Evolutionary conservation across 2,113 vertebrate species (phyloP).

Genomic region (Pelecanoides urinatrix): DNA sequence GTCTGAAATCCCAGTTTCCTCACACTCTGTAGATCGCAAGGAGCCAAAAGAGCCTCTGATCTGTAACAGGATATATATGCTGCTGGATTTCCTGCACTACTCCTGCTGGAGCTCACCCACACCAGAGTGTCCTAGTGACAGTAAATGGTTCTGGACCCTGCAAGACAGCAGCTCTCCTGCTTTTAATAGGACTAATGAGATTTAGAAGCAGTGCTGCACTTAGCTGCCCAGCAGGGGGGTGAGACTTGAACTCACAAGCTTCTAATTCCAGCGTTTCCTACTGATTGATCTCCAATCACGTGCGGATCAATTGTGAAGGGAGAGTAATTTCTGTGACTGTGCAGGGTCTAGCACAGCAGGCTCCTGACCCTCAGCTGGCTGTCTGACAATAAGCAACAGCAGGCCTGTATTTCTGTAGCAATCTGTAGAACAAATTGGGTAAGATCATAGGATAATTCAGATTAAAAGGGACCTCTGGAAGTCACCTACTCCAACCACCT

Average conservation of each 20-base stretch:
- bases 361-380: background rate
- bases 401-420: background rate
- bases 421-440: background rate
- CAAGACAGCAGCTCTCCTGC: background rate
- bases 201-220: background rate
- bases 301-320: background rate
- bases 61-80: background rate
- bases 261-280: background rate
- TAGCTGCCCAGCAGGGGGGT: background rate
- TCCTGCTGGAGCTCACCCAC: background rate
- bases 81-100: background rate
- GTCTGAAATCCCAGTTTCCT: background rate
- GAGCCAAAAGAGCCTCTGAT: background rate
- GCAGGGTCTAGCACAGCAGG: background rate
- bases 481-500: background rate
- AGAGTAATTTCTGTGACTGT: background rate
- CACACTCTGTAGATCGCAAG: background rate
- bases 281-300: background rate
- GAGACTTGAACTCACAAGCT: background rate
- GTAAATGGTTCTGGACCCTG: background rate
- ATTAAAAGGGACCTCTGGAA: background rate
- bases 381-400: background rate
- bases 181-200: conserved; percentile 22
- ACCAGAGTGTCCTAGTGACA: background rate
- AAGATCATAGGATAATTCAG: background rate